A percentile compares a stretch with the other conserved stretches of the same genome.
These are phyloP conservation scores for Phrynocephalus guinanensis DNA, from an alignment of 2,797 vertebrate genomes.

Conservation along the genomic window DNA sequence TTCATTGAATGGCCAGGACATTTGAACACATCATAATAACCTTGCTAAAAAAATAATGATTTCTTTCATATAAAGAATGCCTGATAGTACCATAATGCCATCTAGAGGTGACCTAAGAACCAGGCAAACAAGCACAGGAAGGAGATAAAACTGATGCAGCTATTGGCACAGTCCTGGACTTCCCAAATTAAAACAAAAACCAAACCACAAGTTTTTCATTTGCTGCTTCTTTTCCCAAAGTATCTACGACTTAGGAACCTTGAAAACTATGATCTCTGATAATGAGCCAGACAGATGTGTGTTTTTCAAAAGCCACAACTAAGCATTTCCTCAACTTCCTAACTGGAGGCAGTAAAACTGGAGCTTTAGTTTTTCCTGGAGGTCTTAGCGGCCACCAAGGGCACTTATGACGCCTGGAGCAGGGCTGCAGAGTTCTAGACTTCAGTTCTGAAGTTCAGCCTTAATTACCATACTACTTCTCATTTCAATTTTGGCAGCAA, in stretches of 20 bases:
- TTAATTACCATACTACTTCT: no score
- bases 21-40: conserved; percentile 34
- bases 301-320: no score
- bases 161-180: not conserved
- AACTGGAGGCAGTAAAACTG: no score
- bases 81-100: conserved; percentile 66
- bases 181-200: not conserved
- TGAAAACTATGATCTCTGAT: not conserved
- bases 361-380: no score
- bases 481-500: no score
- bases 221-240: not conserved
- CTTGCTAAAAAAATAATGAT: conserved; percentile 30
- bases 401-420: no score
- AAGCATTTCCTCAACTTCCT: no score
- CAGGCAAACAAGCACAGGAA: not conserved
- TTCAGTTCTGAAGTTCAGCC: no score
- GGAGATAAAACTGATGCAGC: not conserved
- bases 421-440: no score
- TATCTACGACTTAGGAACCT: no score
- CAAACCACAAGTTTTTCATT: not conserved
- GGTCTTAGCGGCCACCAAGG: no score
- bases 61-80: conserved; percentile 3
- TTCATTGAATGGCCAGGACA: not conserved
- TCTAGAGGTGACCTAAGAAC: conserved; percentile 63
- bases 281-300: no score